phyloP scores from a whole-genome alignment of 2,888 invertebrate genomes.

The Netelia melanura region DNA sequence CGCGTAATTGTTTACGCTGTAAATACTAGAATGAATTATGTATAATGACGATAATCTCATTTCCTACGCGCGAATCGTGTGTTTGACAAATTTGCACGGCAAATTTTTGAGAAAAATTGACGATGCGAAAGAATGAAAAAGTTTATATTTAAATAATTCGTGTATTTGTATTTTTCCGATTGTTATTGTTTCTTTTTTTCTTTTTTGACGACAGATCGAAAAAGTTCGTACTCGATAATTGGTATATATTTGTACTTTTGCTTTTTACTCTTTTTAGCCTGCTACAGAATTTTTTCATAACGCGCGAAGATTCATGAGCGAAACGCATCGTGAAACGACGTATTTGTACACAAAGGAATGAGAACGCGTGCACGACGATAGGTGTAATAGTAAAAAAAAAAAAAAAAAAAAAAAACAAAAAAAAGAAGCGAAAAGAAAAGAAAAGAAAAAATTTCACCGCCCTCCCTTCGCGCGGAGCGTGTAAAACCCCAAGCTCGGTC shows the following conservation, averaged over 20 bases:
- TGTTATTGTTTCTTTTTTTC: too few species aligned
- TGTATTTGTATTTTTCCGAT: too few species aligned
- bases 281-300: neutral
- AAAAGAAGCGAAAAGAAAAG: too few species aligned
- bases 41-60: slow-evolving; percentile 54
- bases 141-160: neutral
- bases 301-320: neutral
- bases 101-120: neutral
- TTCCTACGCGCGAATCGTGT: slow-evolving; percentile 45
- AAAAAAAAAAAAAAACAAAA: too few species aligned
- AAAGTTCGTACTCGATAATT: neutral
- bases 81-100: slow-evolving; percentile 2
- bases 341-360: neutral
- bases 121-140: slow-evolving; percentile 12
- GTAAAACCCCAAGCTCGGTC: too few species aligned
- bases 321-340: neutral
- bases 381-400: too few species aligned
- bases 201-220: neutral
- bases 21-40: slow-evolving; percentile 66
- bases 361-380: too few species aligned
- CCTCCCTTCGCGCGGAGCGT: too few species aligned
- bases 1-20: slow-evolving; percentile 61
- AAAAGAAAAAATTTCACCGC: too few species aligned
- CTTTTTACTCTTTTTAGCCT: neutral
- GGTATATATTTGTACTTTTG: neutral